Evolutionary conservation across 2,888 invertebrate species (phyloP), one percentile per base, ranked within the genome.

Genomic region (Lepidochitona cinerea): DNA sequence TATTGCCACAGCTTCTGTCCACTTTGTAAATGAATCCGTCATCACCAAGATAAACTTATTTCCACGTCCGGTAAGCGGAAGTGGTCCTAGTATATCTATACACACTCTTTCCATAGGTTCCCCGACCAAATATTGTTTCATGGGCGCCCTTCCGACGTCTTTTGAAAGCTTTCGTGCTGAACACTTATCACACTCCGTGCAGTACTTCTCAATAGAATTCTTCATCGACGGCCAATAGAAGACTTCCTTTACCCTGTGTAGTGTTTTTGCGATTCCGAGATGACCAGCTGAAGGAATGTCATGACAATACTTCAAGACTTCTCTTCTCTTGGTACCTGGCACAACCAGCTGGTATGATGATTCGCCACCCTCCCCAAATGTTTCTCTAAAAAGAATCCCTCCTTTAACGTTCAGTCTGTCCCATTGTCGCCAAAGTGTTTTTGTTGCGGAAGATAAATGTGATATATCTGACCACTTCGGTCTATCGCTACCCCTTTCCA

Each of bases 151-250:
- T 1, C 73, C 49, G 23, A 23, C 2, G n/a, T 52, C 65, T 59
- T 70, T 71, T 14, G 74, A 32, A 1, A 65, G 52, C 68, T 75
- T 75, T 0, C 73, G 18, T 71, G 76, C 68, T 6, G 72, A 70
- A 68, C 74, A 76, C 33, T 26, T 9, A 37, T 76, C 68, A 53
- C 74, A 72, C 26, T 0, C n/a, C 18, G 23, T 29, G 23, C 73
- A 75, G 36, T 72, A 72, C 12, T 70, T 65, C 26, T 68, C 67
- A 26, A 74, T 65, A 14, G 53, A 9, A 14, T 36, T 18, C 35
- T 59, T 75, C 59, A 75, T 75, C 14, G 33, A 64, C 29, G 75
- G 73, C 73, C 73, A 73, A 59, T 68, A 73, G 36, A 75, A 73
- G 6, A 18, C 7, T 18, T 71, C 64, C 35, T 65, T 37, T 7